Percentiles rank a stretch among this genome's conserved stretches.
phyloP scores from a whole-genome alignment of 2,113 vertebrate species.

The Aepyceros melampus region DNA sequence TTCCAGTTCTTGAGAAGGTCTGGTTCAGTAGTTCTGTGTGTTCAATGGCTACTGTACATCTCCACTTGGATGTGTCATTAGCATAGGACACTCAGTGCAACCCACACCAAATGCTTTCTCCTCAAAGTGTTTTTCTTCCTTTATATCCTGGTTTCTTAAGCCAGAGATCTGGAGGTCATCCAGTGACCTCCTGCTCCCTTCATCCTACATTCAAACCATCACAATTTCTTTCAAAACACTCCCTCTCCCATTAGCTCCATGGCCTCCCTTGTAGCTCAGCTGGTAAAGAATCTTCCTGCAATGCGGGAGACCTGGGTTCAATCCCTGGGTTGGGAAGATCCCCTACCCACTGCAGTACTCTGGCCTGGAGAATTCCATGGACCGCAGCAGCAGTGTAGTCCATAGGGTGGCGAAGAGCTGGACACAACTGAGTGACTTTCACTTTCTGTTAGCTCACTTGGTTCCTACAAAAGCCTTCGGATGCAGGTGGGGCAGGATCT shows the following conservation, averaged over 20 bases:
- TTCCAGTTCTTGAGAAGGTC: background rate
- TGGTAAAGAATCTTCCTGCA: background rate
- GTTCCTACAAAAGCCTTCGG: background rate
- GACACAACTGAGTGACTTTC: background rate
- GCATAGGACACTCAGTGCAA: background rate
- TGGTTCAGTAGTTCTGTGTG: background rate
- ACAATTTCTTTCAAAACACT: fast-evolving
- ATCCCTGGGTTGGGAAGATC: background rate
- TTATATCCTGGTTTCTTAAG: background rate
- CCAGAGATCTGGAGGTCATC: background rate
- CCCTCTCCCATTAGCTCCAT: background rate
- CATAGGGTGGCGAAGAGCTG: background rate
- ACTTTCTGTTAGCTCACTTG: background rate
- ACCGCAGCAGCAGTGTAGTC: too few species aligned
- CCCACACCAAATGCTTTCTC: background rate
- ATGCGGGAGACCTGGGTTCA: background rate
- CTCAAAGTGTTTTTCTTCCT: background rate
- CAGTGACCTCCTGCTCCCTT: background rate
- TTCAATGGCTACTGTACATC: fast-evolving
- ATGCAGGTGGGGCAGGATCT: background rate
- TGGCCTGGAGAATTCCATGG: background rate
- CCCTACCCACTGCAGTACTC: background rate
- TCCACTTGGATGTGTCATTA: background rate
- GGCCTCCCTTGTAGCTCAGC: background rate
- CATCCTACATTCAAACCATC: background rate